Base-by-base conservation (phyloP, 1,140 invertebrate genomes). In the Tetramorium alpestre region DNA sequence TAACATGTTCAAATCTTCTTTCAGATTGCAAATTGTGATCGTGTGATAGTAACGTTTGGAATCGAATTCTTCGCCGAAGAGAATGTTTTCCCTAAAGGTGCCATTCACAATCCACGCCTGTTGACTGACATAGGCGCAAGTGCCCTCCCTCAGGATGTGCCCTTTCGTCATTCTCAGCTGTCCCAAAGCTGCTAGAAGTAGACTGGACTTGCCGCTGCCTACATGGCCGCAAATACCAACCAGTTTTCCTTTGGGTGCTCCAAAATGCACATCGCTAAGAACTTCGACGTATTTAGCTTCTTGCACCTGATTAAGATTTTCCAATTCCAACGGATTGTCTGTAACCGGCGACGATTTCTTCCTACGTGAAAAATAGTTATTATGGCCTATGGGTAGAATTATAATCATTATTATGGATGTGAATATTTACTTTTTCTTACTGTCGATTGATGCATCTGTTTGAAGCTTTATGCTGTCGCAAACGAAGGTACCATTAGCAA, bases 81-180 rank as follows among this genome's bases (percentile, higher is more conserved):
- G 82, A 80, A 98, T 97, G 91, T 98, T 98, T n/a, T 98, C 96
- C 75, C 95, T 95, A 0, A 97, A 92, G 6, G 97, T 97, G 0
- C 95, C 95, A 93, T 97, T 97, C 60, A 96, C 93, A 47, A 98
- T 96, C 97, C 97, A 97, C 0, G 97, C 95, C 88, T 97, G 96
- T 92, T 98, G 97, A 33, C 96, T 95, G 3, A 97, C 97, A 88
- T 97, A 97, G 0, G 97, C 97, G 82, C 97, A 95, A 18, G 93
- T 94, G 11, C 97, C 97, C 67, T 96, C 94, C 22, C 97, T 93
- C 67, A 95, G 94, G 11, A 97, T 89, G 64, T 95, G 93, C 11
- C 97, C 97, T 7, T 87, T 86, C 3, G 88, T 93, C 58, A 95
- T 92, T 60, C 89, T 91, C 87, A 97, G 92, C 69, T 97, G 96